Conservation (phyloP, 2,888 invertebrate species). For the Agriotes lineatus region DNA sequence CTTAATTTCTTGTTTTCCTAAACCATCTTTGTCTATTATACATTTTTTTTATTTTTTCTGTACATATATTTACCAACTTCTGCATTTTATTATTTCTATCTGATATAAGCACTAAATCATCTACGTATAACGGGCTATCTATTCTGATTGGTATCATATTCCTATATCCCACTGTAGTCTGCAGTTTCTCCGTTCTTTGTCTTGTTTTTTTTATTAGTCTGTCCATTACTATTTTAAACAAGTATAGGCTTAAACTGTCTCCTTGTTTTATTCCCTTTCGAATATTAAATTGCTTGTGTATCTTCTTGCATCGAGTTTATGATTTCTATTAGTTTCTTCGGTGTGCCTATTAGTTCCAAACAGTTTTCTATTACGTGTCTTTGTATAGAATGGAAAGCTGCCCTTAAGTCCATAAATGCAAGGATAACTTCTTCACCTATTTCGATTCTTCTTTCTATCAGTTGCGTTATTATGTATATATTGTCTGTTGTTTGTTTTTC, state of each 20-base stretch:
- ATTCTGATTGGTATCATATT: constrained; percentile 5
- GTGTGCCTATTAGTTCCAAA: constrained; percentile 3
- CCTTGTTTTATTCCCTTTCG: constrained; percentile 7
- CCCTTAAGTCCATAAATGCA: constrained; percentile 1
- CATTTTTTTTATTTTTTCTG: neutral
- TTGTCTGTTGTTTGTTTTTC: neutral
- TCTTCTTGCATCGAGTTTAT: constrained; percentile 1
- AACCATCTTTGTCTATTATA: too few species aligned
- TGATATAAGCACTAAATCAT: constrained; percentile 4
- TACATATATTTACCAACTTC: constrained; percentile 1
- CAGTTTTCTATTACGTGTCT: neutral
- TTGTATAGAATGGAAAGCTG: neutral
- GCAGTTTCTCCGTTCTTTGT: constrained; percentile 8
- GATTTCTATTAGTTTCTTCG: neutral
- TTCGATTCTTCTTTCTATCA: constrained; percentile 3
- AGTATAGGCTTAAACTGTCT: neutral
- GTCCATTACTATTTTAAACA: constrained; percentile 4
- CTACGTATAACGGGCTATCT: constrained; percentile 1
- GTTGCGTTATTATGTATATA: neutral
- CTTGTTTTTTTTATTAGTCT: neutral
- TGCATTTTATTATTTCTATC: neutral
- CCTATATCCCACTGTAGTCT: constrained; percentile 7
- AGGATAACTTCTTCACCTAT: neutral
- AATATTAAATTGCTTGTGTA: constrained; percentile 5
- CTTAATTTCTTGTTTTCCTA: too few species aligned